Percentiles rank a stretch among this genome's conserved stretches.
These are phyloP conservation scores for Vanessa tameamea DNA, from an alignment of 1,140 invertebrate species.

Conservation along the genomic window DNA sequence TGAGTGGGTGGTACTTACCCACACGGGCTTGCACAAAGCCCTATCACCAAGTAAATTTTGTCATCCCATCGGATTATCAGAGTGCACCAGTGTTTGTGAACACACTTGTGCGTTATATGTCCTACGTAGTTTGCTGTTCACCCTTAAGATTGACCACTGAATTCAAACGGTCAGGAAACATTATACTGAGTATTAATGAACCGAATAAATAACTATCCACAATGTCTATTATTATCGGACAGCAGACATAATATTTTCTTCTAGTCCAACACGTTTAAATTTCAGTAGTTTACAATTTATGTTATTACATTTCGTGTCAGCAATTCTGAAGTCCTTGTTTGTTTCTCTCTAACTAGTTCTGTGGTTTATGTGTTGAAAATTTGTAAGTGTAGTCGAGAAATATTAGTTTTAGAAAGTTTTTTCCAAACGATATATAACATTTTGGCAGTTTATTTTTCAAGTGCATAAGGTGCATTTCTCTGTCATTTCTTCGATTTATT, in stretches of 20 bases:
- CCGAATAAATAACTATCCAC: not conserved
- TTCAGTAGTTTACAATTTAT: constrained; percentile 7
- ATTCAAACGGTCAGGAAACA: too few relatives aligned
- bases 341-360: not conserved
- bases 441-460: not conserved
- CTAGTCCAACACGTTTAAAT: constrained; percentile 1
- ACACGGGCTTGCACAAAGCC: too few relatives aligned
- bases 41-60: too few relatives aligned
- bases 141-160: too few relatives aligned
- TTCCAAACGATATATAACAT: not conserved
- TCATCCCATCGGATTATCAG: too few relatives aligned
- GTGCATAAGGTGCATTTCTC: too few relatives aligned
- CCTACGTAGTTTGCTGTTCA: too few relatives aligned
- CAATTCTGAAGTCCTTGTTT: constrained; percentile 10
- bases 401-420: not conserved
- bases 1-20: too few relatives aligned
- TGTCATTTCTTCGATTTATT: too few relatives aligned
- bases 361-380: not conserved
- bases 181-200: too few relatives aligned
- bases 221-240: not conserved
- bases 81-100: too few relatives aligned
- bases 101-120: too few relatives aligned
- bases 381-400: not conserved
- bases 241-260: not conserved
- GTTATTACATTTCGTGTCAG: constrained; percentile 14